Evolutionary conservation across 2,113 vertebrate genomes (phyloP).

Genomic region (Chiloscyllium plagiosum): DNA sequence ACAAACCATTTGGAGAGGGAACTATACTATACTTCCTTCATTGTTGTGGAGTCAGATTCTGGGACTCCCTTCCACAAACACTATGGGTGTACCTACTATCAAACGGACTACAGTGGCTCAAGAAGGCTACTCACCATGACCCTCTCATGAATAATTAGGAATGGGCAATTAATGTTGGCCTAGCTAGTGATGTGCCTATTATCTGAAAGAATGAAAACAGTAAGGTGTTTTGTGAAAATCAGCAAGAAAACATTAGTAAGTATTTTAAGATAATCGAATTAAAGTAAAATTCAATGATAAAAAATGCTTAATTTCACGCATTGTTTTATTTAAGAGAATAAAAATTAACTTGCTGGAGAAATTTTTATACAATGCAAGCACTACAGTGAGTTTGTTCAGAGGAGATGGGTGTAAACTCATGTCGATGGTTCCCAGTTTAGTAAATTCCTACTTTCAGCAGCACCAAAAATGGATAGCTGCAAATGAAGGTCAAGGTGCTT

Average conservation of each 20-base stretch:
- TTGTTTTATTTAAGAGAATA: neutral
- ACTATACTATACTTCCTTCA: too few species aligned
- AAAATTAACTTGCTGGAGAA: neutral
- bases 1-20: too few species aligned
- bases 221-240: neutral
- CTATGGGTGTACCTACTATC: too few species aligned
- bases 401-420: neutral
- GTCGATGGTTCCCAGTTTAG: neutral
- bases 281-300: neutral
- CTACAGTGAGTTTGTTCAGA: neutral
- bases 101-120: too few species aligned
- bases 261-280: neutral
- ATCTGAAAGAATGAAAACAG: too few species aligned
- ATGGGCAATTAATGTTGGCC: too few species aligned
- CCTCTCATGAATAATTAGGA: too few species aligned
- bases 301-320: neutral
- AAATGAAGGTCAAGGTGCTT: neutral
- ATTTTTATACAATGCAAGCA: neutral
- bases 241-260: neutral
- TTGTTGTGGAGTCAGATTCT: too few species aligned
- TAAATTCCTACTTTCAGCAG: neutral
- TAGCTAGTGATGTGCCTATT: too few species aligned
- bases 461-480: neutral
- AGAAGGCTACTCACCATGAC: too few species aligned
- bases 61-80: too few species aligned